Evolutionary conservation across 1,140 invertebrate species (phyloP), one percentile per base, ranked within the genome.

Genomic region (Popillia japonica): DNA sequence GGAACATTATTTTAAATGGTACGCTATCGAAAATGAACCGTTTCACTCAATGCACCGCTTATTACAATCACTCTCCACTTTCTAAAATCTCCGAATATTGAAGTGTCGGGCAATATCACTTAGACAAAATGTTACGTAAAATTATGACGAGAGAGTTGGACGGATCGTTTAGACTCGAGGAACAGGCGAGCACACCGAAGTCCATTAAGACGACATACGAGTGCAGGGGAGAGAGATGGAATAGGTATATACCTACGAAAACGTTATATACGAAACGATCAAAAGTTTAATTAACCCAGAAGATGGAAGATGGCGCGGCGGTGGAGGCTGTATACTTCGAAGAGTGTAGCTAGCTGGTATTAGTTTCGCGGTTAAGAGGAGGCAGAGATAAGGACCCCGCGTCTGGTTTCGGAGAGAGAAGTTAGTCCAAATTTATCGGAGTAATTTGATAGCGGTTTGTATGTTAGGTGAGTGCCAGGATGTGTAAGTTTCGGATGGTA

Each of bases 211-310:
- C 20, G 61, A 68, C 27, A 22, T 68, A 68, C 27, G 61, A 22
- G 61, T 17, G 48, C n/a, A 17, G 27, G 22, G 22, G 61, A 68
- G 20, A 68, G 27, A 34, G 61, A 68, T 20, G 61, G 20, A 68
- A 23, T 9, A 68, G 61, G 61, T 68, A 68, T 68, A 34, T 34
- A 68, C 61, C 4, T 55, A 55, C 14, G n/a, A 17, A 55, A 17
- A 22, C 48, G 48, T 55, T 55, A 55, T 68, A 68, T 68, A 34
- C 40, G 79, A 81, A 82, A 81, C 81, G 81, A 82, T 82, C 81
- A 82, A 82, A 82, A 82, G 81, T 82, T 82, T 82, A 82, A 82
- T 82, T 82, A 82, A 82, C 81, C 80, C 79, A 48, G 76, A 77
- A 68, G 61, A 68, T 22, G 77, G 79, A 81, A 80, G 80, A 82